Percentiles rank a stretch among this genome's conserved stretches.
Conservation (phyloP, 2,113 vertebrate genomes). For the Arenaria interpres region DNA sequence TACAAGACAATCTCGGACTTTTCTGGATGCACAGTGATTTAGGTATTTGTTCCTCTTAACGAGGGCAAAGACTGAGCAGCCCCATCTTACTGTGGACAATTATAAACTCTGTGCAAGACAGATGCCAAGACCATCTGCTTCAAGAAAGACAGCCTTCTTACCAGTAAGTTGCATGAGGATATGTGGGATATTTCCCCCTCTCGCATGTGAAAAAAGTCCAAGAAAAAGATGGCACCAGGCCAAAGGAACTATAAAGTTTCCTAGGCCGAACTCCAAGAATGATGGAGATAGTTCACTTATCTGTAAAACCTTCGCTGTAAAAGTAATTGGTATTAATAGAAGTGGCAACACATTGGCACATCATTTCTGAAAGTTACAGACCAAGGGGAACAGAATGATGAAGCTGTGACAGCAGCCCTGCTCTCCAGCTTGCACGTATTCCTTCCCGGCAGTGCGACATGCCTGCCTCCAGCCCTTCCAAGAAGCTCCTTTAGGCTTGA, state of each 20-base stretch:
- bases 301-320: not conserved
- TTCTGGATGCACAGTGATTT: not conserved
- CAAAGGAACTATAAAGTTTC: not conserved
- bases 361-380: not conserved
- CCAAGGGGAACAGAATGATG: not conserved
- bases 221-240: not conserved
- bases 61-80: slow-evolving; percentile 20
- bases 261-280: not conserved
- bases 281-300: not conserved
- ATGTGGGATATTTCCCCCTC: not conserved
- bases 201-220: not conserved
- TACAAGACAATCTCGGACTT: not conserved
- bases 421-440: not conserved
- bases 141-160: not conserved
- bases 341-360: not conserved
- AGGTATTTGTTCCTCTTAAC: not conserved
- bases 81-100: not conserved
- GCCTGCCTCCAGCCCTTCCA: not conserved
- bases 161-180: not conserved
- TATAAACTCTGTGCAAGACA: slow-evolving; percentile 13
- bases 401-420: not conserved
- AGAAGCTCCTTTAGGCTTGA: not conserved
- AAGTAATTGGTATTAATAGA: not conserved
- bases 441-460: accelerated
- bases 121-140: slow-evolving; percentile 51